Conservation (phyloP, 92 coral and sea anemone species). For the Zoanthus solanderi region DNA sequence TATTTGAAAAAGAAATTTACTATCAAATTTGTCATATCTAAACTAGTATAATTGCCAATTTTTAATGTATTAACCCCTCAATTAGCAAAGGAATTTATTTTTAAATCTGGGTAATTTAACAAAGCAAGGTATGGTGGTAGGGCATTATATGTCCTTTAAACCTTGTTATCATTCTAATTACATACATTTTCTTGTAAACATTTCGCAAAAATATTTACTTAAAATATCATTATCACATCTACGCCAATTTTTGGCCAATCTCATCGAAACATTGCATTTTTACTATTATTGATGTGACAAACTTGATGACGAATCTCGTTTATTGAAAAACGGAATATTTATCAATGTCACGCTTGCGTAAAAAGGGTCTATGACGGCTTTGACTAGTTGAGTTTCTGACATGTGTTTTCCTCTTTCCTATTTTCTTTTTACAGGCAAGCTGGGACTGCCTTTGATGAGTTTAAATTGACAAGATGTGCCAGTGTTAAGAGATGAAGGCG, state of each 20-base stretch:
- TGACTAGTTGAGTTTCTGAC: too few species aligned
- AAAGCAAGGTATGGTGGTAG: slow-evolving; percentile 6
- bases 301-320: too few species aligned
- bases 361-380: too few species aligned
- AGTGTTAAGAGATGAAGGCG: too few species aligned
- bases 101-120: neutral
- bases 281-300: too few species aligned
- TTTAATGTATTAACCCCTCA: neutral
- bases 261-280: neutral
- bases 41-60: neutral
- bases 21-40: slow-evolving; percentile 1
- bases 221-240: neutral
- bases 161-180: neutral
- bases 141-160: neutral
- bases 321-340: too few species aligned
- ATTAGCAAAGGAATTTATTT: neutral
- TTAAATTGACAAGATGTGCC: too few species aligned
- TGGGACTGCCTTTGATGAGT: too few species aligned
- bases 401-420: too few species aligned
- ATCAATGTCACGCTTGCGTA: too few species aligned
- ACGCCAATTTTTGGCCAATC: neutral
- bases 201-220: neutral
- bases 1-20: slow-evolving; percentile 12
- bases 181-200: slow-evolving; percentile 5
- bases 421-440: too few species aligned